Base-by-base conservation (phyloP, 2,113 vertebrate genomes). In the Vulpes lagopus region DNA sequence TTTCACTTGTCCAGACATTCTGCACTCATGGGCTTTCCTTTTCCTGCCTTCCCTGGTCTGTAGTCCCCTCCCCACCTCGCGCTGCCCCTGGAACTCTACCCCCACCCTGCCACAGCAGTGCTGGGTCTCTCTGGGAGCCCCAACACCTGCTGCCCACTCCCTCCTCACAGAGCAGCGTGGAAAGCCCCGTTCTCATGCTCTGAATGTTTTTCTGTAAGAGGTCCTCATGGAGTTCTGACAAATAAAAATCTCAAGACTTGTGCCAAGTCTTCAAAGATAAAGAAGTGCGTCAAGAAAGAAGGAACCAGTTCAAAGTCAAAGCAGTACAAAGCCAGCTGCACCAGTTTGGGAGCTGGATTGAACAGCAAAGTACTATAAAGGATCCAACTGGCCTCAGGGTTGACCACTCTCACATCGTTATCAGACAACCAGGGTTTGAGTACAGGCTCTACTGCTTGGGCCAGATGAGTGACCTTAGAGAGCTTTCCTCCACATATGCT, bases 91-190 rank as follows among this genome's bases (percentile, higher is more conserved):
- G 55, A 55, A 55, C 55, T 55, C 12, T 12, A 15, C 55, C 15
- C 23, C 60, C 10, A 10, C 62, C 27, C 12, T 2, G 11, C 27
- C 12, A 0, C 27, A 30, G 64, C 64, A 25, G 25, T 22, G 6
- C 2, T 14, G 7, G 19, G 7, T 20, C 69, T 82, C 60, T 94
- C 30, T 67, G 32, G 19, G 51, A n/a, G 4, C 3, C 25, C 30
- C 51, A 53, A 51, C 1, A 12, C 20, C 10, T 27, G 19, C 19
- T 8, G 1, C n/a, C 0, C 0, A 19, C 76, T 79, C 7, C 22
- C 15, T 80, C 11, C 8, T 62, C n/a, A 64, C 1, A 59, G 15
- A 67, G 60, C 3, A 76, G 17, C 23, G 30, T 5, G 7, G 4
- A 55, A 6, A 8, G 43, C 11, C 25, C 30, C 20, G 19, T 65